Base-by-base conservation (phyloP, 2,797 vertebrate genomes). In the Ambastaia sidthimunki region DNA sequence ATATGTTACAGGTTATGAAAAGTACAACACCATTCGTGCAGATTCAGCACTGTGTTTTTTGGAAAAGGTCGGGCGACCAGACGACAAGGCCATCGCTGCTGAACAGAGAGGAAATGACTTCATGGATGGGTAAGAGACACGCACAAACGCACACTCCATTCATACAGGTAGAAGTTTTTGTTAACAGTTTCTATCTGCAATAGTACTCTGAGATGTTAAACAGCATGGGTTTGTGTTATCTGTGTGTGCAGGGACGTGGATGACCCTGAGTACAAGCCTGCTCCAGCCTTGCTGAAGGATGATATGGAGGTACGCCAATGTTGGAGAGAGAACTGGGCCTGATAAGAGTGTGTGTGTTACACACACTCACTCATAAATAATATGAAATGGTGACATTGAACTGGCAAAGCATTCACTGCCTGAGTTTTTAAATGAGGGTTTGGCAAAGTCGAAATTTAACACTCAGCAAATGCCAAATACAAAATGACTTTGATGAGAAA, bases 211-310 rank as follows among this genome's bases (percentile, higher is more conserved):
- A 75, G 23, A 11, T 65, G n/a, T 37, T 37, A 80, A 18, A 10
- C 69, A 69, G 57, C 55, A 1, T 66, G 54, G 69, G 57, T 59
- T 13, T 47, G 52, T 84, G 50, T 65, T 82, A 25, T 89, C 9
- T 85, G 67, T 81, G 3, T 85, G 34, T 83, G 89, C 89, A 99
- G 97, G 84, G 98, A 99, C 87, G 96, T 96, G 84, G 98, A 99
- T 90, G 98, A 99, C 89, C 98, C 98, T 73, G 98, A 99, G 86
- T 99, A 99, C 88, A 99, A 98, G 87, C 98, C 98, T 82, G 95
- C 98, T 83, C 98, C 97, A 37, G 93, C 98, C n/a, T 81, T 98
- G 86, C 91, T 99, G 85, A 99, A 99, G 90, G 98, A 99, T 84
- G 98, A 99, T 79, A 96, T 97, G 91, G 98, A 99, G 95, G 97